Base-by-base conservation (phyloP, 2,888 invertebrate species). In the Drosophila borborema region DNA sequence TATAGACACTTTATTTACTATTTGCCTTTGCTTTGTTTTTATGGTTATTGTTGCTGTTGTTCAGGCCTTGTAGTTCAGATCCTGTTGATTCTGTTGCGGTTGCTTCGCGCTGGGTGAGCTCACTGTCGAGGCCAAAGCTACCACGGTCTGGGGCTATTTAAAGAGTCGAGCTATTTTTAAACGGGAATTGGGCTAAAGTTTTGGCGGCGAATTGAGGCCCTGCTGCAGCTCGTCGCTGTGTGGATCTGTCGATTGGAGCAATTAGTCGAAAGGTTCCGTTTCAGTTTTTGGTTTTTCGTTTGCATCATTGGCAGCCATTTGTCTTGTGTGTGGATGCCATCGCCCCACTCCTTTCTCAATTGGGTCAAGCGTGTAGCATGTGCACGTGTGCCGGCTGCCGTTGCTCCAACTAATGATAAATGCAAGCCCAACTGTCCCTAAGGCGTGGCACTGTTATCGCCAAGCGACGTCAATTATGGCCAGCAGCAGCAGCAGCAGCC, bases 241-340 rank as follows among this genome's bases (percentile, higher is more conserved):
- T 49, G 63, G 65, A 65, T 66, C 65, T 54, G 12, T 16, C 45
- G 53, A 80, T 69, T 80, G 75, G 71, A 72, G 82, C 71, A 87
- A 84, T 84, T 84, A 84, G 74, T 85, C 82, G 85, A 82, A 75
- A 69, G 36, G 28, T 51, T 48, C 46, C 34, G 63, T 55, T 78
- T 66, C 43, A 41, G 28, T 48, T 77, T 48, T 45, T 36, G 45
- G 36, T 48, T 65, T 64, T 46, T 62, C 67, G 72, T 80, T 79
- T 76, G 83, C 79, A 78, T 58, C 86, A 68, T 72, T 79, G 81
- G 76, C 71, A 83, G 79, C 63, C 77, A 86, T 81, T 79, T 79
- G 69, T 83, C 83, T 76, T 82, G 55, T 78, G 68, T 70, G 67
- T n/a, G 7, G 23, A n/a, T n/a, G 2, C 31, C 28, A 41, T 40